Conservation (phyloP, 2,113 vertebrate species). For the Casuarius casuarius region DNA sequence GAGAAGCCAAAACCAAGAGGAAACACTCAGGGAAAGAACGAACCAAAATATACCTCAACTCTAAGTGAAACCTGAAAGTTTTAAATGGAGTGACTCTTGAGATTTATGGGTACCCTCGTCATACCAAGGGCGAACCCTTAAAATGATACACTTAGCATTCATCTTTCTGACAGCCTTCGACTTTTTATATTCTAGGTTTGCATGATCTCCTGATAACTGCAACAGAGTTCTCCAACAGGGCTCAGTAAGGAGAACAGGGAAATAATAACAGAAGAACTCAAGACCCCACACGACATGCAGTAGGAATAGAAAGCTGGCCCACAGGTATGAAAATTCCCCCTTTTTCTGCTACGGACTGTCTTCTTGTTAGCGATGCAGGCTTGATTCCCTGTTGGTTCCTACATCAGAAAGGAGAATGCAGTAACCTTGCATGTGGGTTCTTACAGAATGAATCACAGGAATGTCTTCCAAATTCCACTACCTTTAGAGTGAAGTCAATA, state of each 20-base stretch:
- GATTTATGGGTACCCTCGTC: background rate
- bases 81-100: background rate
- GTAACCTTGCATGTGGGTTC: background rate
- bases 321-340: background rate
- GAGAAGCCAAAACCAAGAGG: background rate
- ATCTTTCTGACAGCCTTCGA: background rate
- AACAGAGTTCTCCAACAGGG: background rate
- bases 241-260: background rate
- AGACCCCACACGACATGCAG: background rate
- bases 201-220: background rate
- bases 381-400: background rate
- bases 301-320: background rate
- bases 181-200: background rate
- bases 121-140: background rate
- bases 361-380: background rate
- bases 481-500: background rate
- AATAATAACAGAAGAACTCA: background rate
- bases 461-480: background rate
- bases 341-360: background rate
- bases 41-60: background rate
- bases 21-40: background rate
- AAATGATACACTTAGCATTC: background rate
- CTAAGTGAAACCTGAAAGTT: background rate
- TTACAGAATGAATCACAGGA: background rate
- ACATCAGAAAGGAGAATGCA: background rate